Percentiles rank a stretch among this genome's conserved stretches.
Conservation (phyloP, 2,113 vertebrate species). For the Buteo buteo region DNA sequence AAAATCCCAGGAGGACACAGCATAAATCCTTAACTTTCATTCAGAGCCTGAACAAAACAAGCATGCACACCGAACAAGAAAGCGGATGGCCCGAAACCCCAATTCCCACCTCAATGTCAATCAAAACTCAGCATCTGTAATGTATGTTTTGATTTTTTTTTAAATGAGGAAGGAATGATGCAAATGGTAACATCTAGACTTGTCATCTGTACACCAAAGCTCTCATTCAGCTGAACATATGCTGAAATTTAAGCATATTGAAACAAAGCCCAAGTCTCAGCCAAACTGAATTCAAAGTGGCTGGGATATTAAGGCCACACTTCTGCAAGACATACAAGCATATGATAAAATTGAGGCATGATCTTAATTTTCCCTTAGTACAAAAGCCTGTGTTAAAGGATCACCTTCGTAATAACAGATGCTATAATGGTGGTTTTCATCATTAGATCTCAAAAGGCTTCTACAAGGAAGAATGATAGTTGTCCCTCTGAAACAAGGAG, state of each 20-base stretch:
- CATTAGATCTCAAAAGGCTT: background rate
- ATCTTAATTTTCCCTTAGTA: background rate
- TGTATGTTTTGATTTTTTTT: conserved; percentile 13
- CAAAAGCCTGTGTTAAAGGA: background rate
- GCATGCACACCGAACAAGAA: background rate
- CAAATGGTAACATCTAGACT: conserved; percentile 37
- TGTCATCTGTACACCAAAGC: conserved; percentile 28
- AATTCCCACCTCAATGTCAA: background rate
- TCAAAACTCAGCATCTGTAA: conserved; percentile 28
- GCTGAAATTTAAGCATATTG: conserved; percentile 9
- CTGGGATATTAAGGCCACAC: background rate
- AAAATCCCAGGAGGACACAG: background rate
- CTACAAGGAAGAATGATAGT: background rate
- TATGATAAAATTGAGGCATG: background rate
- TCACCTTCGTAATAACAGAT: rapidly evolving
- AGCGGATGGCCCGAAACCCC: background rate
- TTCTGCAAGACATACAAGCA: background rate
- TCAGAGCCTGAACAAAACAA: conserved; percentile 3
- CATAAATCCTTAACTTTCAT: background rate
- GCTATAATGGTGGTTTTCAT: background rate
- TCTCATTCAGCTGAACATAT: background rate
- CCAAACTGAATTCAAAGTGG: background rate
- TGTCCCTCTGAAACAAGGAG: background rate
- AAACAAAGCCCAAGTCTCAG: conserved; percentile 9
- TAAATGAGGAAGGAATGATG: conserved; percentile 2